These are phyloP conservation scores for Lethenteron reissneri DNA, from an alignment of 2,113 vertebrate species.

Conservation along the genomic window DNA sequence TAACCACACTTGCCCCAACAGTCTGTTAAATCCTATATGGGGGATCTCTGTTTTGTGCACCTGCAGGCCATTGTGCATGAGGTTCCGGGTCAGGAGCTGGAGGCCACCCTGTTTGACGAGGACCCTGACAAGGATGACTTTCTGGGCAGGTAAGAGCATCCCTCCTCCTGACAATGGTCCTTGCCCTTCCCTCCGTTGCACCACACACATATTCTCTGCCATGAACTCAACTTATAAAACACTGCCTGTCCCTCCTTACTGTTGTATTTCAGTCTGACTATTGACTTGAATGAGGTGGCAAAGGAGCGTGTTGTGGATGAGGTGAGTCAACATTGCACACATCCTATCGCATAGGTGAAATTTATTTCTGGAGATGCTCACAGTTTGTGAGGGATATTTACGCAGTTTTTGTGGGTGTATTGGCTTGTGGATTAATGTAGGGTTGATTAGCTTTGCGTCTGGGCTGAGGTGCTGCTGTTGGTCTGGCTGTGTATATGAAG, in stretches of 20 bases:
- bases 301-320: slow-evolving; percentile 42
- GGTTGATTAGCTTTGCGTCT: too few relatives aligned
- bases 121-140: slow-evolving; percentile 80
- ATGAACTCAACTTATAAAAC: neutral
- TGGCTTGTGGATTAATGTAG: too few relatives aligned
- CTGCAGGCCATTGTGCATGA: slow-evolving; percentile 71
- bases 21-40: neutral
- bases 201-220: neutral
- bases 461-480: too few relatives aligned
- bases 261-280: slow-evolving; percentile 32
- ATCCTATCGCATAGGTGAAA: too few relatives aligned
- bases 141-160: slow-evolving; percentile 45
- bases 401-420: too few relatives aligned
- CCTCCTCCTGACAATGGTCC: neutral
- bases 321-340: slow-evolving; percentile 26
- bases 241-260: too few relatives aligned
- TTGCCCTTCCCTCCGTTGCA: slow-evolving; percentile 5
- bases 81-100: slow-evolving; percentile 73
- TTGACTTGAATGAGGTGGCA: slow-evolving; percentile 61
- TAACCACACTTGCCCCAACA: too few relatives aligned
- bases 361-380: too few relatives aligned
- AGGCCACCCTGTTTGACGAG: slow-evolving; percentile 65
- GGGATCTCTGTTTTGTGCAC: slow-evolving; percentile 3
- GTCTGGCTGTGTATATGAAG: too few relatives aligned
- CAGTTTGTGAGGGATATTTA: too few relatives aligned